A percentile compares a stretch with the other conserved stretches of the same genome.
phyloP scores from a whole-genome alignment of 1,140 invertebrate species.

The Atta texana region DNA sequence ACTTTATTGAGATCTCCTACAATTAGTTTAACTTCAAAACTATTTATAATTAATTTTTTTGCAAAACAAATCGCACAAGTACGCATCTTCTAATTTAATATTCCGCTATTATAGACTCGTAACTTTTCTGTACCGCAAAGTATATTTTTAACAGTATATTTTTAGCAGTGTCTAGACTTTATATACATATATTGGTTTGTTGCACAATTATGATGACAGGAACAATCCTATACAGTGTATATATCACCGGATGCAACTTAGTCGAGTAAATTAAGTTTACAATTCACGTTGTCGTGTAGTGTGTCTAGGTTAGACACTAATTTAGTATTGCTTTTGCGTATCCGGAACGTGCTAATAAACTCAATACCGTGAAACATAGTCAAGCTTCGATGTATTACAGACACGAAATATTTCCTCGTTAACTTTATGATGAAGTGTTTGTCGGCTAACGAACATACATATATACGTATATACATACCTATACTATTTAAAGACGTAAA shows the following conservation, averaged over 20 bases:
- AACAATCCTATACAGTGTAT: conserved; percentile 9
- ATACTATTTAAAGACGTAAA: conserved; percentile 33
- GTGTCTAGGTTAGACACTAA: conserved; percentile 47
- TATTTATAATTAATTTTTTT: neutral
- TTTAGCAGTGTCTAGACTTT: neutral
- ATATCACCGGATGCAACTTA: conserved; percentile 33
- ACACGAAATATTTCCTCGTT: conserved; percentile 41
- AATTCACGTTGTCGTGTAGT: conserved; percentile 20
- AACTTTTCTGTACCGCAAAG: neutral
- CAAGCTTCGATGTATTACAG: neutral
- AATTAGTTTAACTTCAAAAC: neutral
- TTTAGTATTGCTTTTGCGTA: conserved; percentile 58
- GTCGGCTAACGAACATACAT: neutral
- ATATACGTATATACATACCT: neutral
- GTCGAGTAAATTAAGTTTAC: conserved; percentile 49
- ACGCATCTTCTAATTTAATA: neutral
- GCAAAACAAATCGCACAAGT: neutral
- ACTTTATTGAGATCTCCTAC: neutral
- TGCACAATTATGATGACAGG: conserved; percentile 28
- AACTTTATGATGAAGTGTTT: conserved; percentile 32
- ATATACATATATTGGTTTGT: conserved; percentile 3
- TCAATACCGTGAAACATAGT: conserved; percentile 6
- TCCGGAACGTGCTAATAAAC: conserved; percentile 41
- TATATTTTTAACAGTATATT: conserved; percentile 36
- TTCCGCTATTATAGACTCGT: neutral